Evolutionary conservation across 2,888 invertebrate genomes (phyloP), one percentile per base, ranked within the genome.

Genomic region (Philhelius pedissequus): DNA sequence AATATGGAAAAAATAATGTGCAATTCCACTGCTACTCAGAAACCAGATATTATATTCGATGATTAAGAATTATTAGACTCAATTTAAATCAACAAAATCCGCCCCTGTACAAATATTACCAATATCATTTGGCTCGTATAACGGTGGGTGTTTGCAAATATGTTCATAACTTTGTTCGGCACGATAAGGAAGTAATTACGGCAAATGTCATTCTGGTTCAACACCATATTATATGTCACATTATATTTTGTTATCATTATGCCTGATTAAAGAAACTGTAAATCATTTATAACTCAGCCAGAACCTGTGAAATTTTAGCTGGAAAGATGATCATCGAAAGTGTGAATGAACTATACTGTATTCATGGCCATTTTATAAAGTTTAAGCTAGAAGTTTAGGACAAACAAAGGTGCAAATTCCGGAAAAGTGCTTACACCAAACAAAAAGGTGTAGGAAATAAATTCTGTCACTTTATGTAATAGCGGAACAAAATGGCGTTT

Each of bases 111-210:
- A 18, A 18, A 15, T 13, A 30, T 18, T 48, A 22, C 2, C 13
- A 15, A 13, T 3, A 27, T 27, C 5, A 20, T 18, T 43, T 20
- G 30, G 1, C 13, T 69, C 15, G 9, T 27, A 13, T 43, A 38
- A 38, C 8, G 35, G 75, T 71, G 70, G 76, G 66, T 18, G 66
- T 73, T 66, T 15, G 11, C 25, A 30, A 52, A 58, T 48, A 50
- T 71, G 35, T 62, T 18, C 30, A 0, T 58, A 15, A 15, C 18
- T 43, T 43, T 66, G 58, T 77, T 81, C 71, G 52, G 50, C 45
- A 30, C 18, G 71, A 71, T 81, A 77, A 66, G 81, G 77, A 71
- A 81, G 77, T 54, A 43, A 64, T 58, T 48, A 30, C 69, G 11
- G 13, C 27, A 64, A 74, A 56, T 62, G 45, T 43, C 52, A 69